Evolutionary conservation across 2,888 invertebrate species (phyloP), one percentile per base, ranked within the genome.

Genomic region (Ceratothoa steindachneri): DNA sequence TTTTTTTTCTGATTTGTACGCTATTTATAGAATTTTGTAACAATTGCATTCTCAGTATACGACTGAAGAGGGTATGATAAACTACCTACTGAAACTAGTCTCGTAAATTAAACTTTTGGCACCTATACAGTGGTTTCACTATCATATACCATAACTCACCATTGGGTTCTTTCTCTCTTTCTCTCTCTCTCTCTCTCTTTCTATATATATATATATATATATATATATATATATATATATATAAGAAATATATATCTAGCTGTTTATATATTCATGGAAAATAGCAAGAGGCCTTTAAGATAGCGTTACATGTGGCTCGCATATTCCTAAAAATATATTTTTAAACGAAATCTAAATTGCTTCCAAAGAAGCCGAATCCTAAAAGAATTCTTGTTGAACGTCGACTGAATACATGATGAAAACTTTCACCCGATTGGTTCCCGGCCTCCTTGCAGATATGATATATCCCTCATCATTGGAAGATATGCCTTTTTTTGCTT

Each of bases 401-500:
- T 24, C 60, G 24, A 60, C 60, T 60, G 60, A 60, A 60, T 60
- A 60, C 60, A 60, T 60, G 71, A 71, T 71, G 71, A 71, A 66
- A 66, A 66, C 71, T 64, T 31, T n/a, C 71, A 53, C 66, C 66
- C 66, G 31, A 71, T 71, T 71, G 71, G 71, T 65, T 71, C 31
- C 55, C 31, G 51, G 51, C 31, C 28, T 66, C 65, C 30, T 28
- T 28, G 41, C 28, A 53, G 71, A 71, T 65, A 77, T 77, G 75
- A 72, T 73, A 74, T 67, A 72, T 64, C 72, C 51, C 72, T 31
- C 74, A 74, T 70, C 67, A 77, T 77, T 77, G 77, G 77, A 68
- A 24, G 60, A 60, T 60, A n/a, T n/a, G n/a, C 22, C 24, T 24
- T 60, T n/a, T 60, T 60, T 60, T 60, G 60, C 24, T 60, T 60